Percentiles rank a stretch among this genome's conserved stretches.
Conservation (phyloP, 2,888 invertebrate species). For the Miltochrista miniata region DNA sequence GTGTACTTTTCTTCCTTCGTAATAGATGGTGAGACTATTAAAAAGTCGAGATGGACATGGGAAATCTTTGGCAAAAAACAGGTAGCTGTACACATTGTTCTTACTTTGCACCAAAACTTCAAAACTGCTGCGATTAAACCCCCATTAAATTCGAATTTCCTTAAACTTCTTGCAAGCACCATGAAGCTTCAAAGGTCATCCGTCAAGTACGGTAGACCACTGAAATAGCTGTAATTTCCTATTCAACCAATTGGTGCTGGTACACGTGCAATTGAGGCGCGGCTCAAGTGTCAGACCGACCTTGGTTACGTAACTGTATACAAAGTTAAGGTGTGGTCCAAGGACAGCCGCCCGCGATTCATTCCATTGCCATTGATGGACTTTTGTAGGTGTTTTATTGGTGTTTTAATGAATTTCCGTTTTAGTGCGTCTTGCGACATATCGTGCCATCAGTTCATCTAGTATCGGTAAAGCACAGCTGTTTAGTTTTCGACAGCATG, state of each 20-base stretch:
- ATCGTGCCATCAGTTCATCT: neutral
- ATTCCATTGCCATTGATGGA: constrained; percentile 21
- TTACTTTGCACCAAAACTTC: neutral
- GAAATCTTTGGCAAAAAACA: too few species aligned
- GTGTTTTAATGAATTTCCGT: constrained; percentile 4
- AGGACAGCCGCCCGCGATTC: constrained; percentile 49
- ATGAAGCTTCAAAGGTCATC: constrained; percentile 24
- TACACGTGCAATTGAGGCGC: constrained; percentile 64
- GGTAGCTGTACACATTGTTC: neutral
- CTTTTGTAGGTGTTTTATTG: constrained; percentile 24
- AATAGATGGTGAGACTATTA: too few species aligned
- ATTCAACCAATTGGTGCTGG: constrained; percentile 51
- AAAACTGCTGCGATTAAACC: constrained; percentile 7
- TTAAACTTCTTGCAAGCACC: constrained; percentile 22
- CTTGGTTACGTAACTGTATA: constrained; percentile 72
- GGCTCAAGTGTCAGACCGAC: constrained; percentile 61
- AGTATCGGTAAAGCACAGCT: neutral
- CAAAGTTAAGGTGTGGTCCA: constrained; percentile 59
- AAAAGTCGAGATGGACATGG: too few species aligned
- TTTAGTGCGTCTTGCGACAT: constrained; percentile 1
- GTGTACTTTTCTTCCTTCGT: too few species aligned
- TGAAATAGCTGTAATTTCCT: constrained; percentile 66
- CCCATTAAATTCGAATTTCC: constrained; percentile 23
- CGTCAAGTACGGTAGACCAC: constrained; percentile 35
- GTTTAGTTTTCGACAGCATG: too few species aligned